Conservation (phyloP, 1,140 invertebrate species). For the Drosophila repletoides region DNA sequence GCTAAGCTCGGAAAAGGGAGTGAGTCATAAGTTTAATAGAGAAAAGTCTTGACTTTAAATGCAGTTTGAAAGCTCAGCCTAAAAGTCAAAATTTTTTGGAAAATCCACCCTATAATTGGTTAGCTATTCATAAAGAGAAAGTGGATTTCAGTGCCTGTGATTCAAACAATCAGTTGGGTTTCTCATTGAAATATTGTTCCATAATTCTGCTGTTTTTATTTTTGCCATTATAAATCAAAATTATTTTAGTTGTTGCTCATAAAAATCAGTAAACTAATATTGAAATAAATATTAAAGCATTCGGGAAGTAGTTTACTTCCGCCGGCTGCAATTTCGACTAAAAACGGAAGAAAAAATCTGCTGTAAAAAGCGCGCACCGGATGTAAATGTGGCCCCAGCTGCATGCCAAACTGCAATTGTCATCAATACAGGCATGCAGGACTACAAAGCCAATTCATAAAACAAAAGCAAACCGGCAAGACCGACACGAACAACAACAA, state of each 20-base stretch:
- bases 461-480: constrained; percentile 69
- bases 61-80: no score
- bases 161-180: no score
- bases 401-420: constrained; percentile 75
- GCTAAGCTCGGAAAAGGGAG: no score
- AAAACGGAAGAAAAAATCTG: constrained; percentile 55
- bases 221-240: no score
- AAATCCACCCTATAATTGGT: no score
- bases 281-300: constrained; percentile 45
- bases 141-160: no score
- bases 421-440: constrained; percentile 47
- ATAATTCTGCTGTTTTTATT: no score
- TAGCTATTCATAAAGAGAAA: no score
- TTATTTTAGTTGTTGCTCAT: background rate
- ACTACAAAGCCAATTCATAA: constrained; percentile 67
- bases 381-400: constrained; percentile 71
- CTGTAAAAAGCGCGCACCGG: constrained; percentile 55
- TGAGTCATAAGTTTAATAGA: no score
- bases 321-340: constrained; percentile 35
- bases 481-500: constrained; percentile 18
- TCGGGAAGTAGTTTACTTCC: constrained; percentile 52
- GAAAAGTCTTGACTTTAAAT: no score
- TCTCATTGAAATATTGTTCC: no score
- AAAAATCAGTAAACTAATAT: constrained; percentile 28
- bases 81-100: no score